phyloP scores from a whole-genome alignment of 2,888 invertebrate genomes.

The Villa cingulata region DNA sequence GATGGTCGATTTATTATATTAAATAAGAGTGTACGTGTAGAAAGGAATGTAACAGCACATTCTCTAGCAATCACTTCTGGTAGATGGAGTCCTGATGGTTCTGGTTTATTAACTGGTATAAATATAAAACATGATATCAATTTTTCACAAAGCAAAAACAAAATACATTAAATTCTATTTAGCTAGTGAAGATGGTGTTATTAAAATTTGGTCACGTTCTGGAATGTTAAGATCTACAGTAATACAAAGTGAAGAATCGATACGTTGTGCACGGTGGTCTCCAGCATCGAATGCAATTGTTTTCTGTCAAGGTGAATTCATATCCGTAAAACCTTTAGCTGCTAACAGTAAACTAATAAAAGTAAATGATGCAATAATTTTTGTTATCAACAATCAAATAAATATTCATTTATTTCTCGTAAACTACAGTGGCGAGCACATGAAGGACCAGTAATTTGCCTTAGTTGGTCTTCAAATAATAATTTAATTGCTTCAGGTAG shows the following conservation, averaged over 20 bases:
- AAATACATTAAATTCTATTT: background rate
- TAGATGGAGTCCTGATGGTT: slow-evolving; percentile 90
- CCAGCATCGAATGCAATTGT: slow-evolving; percentile 55
- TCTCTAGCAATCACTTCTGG: slow-evolving; percentile 78
- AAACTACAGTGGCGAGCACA: slow-evolving; percentile 87
- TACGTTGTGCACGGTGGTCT: slow-evolving; percentile 76
- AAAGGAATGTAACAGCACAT: slow-evolving; percentile 87
- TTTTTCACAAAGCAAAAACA: too few relatives aligned
- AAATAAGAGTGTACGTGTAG: slow-evolving; percentile 78
- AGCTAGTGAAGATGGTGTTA: slow-evolving; percentile 93
- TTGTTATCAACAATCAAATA: too few relatives aligned
- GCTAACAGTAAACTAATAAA: slow-evolving; percentile 59
- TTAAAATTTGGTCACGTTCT: slow-evolving; percentile 94
- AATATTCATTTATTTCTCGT: too few relatives aligned
- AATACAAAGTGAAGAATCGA: slow-evolving; percentile 67
- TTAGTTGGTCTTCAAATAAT: slow-evolving; percentile 91
- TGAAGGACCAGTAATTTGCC: slow-evolving; percentile 78
- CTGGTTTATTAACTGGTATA: slow-evolving; percentile 59
- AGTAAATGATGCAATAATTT: slow-evolving; percentile 35
- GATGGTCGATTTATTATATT: slow-evolving; percentile 85
- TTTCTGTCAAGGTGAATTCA: slow-evolving; percentile 52
- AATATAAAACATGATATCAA: too few relatives aligned
- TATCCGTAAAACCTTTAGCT: slow-evolving; percentile 57
- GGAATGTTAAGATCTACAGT: slow-evolving; percentile 87
- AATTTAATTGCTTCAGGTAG: slow-evolving; percentile 88